A percentile compares a stretch with the other conserved stretches of the same genome.
phyloP scores from a whole-genome alignment of 2,797 vertebrate species.

The Schizopygopsis pylzovi region DNA sequence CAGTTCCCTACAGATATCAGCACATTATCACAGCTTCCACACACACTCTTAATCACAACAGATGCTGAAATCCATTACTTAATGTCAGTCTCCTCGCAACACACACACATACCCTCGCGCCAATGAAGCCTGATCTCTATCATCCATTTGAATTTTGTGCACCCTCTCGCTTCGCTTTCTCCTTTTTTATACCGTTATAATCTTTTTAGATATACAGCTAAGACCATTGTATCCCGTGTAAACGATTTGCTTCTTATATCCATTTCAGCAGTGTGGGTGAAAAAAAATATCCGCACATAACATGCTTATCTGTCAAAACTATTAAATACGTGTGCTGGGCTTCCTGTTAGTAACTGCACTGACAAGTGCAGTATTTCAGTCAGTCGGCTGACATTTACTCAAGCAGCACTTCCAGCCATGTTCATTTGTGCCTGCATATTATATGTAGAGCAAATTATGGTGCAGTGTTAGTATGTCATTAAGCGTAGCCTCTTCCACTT shows the following conservation, averaged over 20 bases:
- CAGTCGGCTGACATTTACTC: slow-evolving; percentile 53
- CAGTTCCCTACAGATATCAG: slow-evolving; percentile 86
- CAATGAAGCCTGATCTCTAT: slow-evolving; percentile 80
- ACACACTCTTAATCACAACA: slow-evolving; percentile 82
- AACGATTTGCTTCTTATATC: slow-evolving; percentile 58
- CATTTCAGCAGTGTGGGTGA: slow-evolving; percentile 59
- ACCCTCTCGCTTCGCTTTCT: slow-evolving; percentile 56
- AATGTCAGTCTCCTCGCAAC: slow-evolving; percentile 74
- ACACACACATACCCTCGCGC: slow-evolving; percentile 67
- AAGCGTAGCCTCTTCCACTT: background rate
- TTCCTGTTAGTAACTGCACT: slow-evolving; percentile 60
- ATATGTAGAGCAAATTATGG: slow-evolving; percentile 1
- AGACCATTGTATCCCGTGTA: slow-evolving; percentile 56
- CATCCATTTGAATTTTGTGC: slow-evolving; percentile 76
- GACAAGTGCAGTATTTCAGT: slow-evolving; percentile 56
- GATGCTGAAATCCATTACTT: slow-evolving; percentile 87
- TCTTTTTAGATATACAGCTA: slow-evolving; percentile 60
- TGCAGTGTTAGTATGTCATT: background rate
- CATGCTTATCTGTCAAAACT: slow-evolving; percentile 64
- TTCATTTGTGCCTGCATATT: slow-evolving; percentile 32
- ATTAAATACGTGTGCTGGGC: slow-evolving; percentile 61
- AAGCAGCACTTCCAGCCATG: slow-evolving; percentile 21
- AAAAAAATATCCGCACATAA: slow-evolving; percentile 48
- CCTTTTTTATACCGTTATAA: slow-evolving; percentile 48
- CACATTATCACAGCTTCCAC: slow-evolving; percentile 84